Percentiles rank a stretch among this genome's conserved stretches.
These are phyloP conservation scores for Uria lomvia DNA, from an alignment of 2,113 vertebrate species.

Conservation along the genomic window DNA sequence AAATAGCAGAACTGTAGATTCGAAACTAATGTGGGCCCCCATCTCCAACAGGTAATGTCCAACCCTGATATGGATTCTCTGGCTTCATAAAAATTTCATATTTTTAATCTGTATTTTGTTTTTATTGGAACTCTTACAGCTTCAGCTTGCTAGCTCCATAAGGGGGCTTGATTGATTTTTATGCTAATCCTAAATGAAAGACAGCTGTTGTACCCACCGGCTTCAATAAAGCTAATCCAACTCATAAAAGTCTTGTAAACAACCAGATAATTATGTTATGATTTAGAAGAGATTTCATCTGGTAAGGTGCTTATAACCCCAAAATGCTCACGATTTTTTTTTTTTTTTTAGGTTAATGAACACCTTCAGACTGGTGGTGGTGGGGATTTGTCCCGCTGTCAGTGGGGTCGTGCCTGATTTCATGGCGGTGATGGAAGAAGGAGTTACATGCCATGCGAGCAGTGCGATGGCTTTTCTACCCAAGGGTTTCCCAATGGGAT, in stretches of 20 bases:
- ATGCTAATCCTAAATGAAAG: constrained; percentile 33
- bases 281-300: background rate
- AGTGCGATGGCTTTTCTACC: background rate
- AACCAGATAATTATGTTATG: background rate
- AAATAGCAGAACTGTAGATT: background rate
- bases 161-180: constrained; percentile 20
- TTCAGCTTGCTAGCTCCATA: background rate
- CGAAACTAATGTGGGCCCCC: fast-evolving
- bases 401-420: background rate
- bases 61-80: background rate
- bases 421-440: fast-evolving
- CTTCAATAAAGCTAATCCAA: background rate
- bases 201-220: background rate
- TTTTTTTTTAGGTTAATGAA: background rate
- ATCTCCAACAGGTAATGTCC: background rate
- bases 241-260: background rate
- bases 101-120: background rate
- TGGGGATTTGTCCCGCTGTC: fast-evolving
- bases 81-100: background rate
- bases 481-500: fast-evolving
- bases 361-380: fast-evolving
- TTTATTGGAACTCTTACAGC: background rate
- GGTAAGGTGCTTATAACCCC: background rate
- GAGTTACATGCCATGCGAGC: fast-evolving
- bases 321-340: background rate